Base-by-base conservation (phyloP, 2,888 invertebrate genomes). In the Teleogryllus oceanicus region DNA sequence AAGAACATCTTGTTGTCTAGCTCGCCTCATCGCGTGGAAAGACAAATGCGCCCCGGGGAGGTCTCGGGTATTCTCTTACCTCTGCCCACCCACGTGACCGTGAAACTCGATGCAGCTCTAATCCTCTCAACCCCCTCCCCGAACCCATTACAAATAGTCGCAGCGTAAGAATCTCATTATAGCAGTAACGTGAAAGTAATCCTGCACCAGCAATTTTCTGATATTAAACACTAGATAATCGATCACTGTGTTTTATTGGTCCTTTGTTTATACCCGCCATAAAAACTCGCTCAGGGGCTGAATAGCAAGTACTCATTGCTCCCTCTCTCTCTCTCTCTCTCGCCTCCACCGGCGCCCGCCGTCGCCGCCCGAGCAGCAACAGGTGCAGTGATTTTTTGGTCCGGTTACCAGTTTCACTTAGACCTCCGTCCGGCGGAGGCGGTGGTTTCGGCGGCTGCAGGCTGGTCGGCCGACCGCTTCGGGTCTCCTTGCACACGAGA, bases 191-290 rank as follows among this genome's bases (percentile, higher is more conserved):
- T 62, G 16, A 62, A 62, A 18, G 62, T 62, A 62, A 62, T 62
- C 62, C 62, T 62, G 62, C 62, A 13, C 62, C 62, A 8, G n/a
- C 62, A 62, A 62, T 62, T 62, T 62, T 62, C 62, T 62, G 62
- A 62, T 62, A 62, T 62, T 62, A 62, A 62, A 62, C 62, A 62
- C 62, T n/a, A 62, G 62, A 62, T 62, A 62, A 62, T 62, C 62
- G 62, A 62, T 62, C 62, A 62, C 16, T 13, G 62, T 62, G 62
- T 62, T 62, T 62, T 62, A 62, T 62, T 62, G 62, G 62, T 62
- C 62, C 62, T 62, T 62, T 62, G 62, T 62, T 62, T 62, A n/a
- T 18, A 62, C 62, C 16, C 62, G 62, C 62, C 62, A 12, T 62
- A 62, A 62, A 62, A 62, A 62, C 62, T n/a, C n/a, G 62, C 62